Conservation (phyloP, 2,797 vertebrate species). For the Galago senegalensis region DNA sequence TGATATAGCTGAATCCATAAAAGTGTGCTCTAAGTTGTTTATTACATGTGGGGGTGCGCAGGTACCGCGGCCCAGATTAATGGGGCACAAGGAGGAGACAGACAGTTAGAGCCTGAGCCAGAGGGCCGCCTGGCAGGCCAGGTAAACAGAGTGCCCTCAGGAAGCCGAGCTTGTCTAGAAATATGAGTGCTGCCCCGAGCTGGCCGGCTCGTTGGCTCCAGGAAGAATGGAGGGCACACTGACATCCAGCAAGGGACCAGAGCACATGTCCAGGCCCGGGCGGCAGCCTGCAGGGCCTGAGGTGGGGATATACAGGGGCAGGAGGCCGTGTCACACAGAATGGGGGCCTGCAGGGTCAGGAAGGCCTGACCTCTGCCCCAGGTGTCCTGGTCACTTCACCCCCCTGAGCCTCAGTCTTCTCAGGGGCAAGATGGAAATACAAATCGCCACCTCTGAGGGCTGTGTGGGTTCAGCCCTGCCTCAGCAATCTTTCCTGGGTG, state of each 20-base stretch:
- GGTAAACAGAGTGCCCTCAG: background rate
- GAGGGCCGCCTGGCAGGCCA: accelerated
- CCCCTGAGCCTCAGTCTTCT: background rate
- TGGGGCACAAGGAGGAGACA: conserved; percentile 63
- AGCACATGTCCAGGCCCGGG: background rate
- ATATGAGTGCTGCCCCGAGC: background rate
- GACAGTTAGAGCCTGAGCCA: background rate
- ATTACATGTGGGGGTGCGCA: conserved; percentile 25
- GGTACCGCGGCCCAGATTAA: conserved; percentile 82
- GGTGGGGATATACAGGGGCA: background rate
- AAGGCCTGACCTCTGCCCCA: background rate
- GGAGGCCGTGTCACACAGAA: background rate
- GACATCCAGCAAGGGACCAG: background rate
- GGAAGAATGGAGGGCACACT: background rate
- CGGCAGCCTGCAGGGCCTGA: accelerated
- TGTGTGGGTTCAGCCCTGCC: background rate
- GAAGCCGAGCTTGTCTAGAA: background rate
- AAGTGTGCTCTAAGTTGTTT: conserved; percentile 83
- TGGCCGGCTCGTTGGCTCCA: background rate
- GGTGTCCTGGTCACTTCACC: too few species aligned
- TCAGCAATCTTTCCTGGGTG: background rate
- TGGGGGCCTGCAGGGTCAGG: background rate
- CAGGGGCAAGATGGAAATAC: accelerated
- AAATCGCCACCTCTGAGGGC: background rate
- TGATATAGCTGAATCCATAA: conserved; percentile 91